Evolutionary conservation across 2,113 vertebrate species (phyloP), one percentile per base, ranked within the genome.

Genomic region (Vimba vimba): DNA sequence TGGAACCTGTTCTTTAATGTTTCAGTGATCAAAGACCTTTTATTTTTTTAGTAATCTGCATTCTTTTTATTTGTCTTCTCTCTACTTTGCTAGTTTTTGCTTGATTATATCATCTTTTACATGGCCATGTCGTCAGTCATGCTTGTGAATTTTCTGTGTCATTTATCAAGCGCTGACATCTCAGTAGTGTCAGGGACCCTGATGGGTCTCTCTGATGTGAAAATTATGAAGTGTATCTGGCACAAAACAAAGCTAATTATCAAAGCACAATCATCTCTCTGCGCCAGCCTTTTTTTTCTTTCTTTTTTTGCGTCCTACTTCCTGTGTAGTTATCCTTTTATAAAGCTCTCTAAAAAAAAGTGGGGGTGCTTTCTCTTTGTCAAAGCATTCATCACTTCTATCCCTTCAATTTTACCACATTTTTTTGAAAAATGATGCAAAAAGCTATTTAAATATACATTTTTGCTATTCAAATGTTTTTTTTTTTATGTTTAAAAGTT

Each of bases 211-310:
- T 60, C 2, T 85, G 79, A 87, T 0, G 78, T 12, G 82, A 91
- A 89, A 85, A 25, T 60, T 86, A 91, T 57, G 80, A 43, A 89
- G 86, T 76, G 84, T 83, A 76, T 4, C 27, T 74, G n/a, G 60
- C 39, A n/a, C 83, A 75, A 85, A 82, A 62, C 59, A 0, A 45
- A 66, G 82, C 85, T 82, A 89, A 89, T 86, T 50, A 88, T 39
- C 66, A 45, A 55, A 36, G 50, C 60, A 59, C 78, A 59, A 59
- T 80, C 76, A 55, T 85, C 30, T 82, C 68, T 59, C 21, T n/a
- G 13, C 0, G 13, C 23, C n/a, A 25, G 21, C 9, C 62, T 68
- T 45, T 79, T 55, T 9, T 69, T 69, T 36, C 17, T 69, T 69
- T 82, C 36, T 69, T 52, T 36, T 69, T 52, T 36, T 59, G 66